Evolutionary conservation across 2,113 vertebrate genomes (phyloP), one percentile per base, ranked within the genome.

Genomic region (Raja brachyura): DNA sequence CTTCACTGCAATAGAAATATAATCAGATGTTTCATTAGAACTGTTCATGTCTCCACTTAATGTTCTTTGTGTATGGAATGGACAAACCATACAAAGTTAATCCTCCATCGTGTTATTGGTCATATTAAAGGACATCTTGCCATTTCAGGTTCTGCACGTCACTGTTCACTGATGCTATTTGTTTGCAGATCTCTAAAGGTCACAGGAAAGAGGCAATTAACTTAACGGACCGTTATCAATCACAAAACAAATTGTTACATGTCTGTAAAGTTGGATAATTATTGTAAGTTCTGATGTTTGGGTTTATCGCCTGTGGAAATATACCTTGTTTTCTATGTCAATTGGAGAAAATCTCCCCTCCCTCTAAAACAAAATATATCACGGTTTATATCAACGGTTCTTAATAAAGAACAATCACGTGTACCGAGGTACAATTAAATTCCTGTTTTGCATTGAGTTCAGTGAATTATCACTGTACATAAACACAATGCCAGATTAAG

Each of bases 1-100:
- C 77, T 96, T 97, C 93, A 95, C 75, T 3, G 63, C 54, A 0
- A 94, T 93, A 93, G 95, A 88, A 6, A 79, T 77, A 61, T 81
- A 81, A 78, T 76, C 93, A 90, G 93, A 93, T 95, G 4, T 93
- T 93, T 93, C 85, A 83, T 68, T 93, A 92, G 95, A 94, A 0
- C n/a, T 59, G 70, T 95, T 96, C 94, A 94, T 94, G 74, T 76
- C 68, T 93, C 63, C 93, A 9, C 33, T 59, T 61, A 59, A 93
- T 39, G 73, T n/a, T 78, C 74, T 81, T 68, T 93, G 93, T 68
- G 93, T 93, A 93, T 61, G 94, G 59, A 94, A 93, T 93, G 70
- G 56, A 93, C 20, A 73, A 93, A 48, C 56, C 93, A 93, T 77
- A 61, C 66, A 77, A 73, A 81, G 77, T 25, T 77, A 20, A 33